Conservation (phyloP, 2,888 invertebrate species). For the Thumatha senex region DNA sequence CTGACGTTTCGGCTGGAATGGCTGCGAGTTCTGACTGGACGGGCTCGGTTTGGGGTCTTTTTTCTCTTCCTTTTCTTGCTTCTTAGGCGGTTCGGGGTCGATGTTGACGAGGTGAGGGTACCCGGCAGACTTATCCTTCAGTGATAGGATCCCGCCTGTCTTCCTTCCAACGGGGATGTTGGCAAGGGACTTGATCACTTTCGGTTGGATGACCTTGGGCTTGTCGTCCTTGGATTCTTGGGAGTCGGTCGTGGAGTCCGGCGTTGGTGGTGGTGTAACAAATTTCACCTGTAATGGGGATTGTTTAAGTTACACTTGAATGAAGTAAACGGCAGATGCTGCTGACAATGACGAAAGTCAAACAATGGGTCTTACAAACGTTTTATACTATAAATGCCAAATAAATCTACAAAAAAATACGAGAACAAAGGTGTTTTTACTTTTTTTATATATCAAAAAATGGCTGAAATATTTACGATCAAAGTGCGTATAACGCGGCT, state of each 20-base stretch:
- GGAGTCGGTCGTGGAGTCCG: conserved; percentile 57
- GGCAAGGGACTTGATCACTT: conserved; percentile 69
- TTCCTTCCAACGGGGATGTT: conserved; percentile 72
- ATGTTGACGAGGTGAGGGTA: conserved; percentile 78
- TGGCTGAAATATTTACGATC: too few relatives aligned
- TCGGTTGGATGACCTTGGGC: conserved; percentile 68
- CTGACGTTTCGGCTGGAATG: conserved; percentile 50
- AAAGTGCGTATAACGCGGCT: too few relatives aligned
- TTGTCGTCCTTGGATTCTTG: conserved; percentile 61
- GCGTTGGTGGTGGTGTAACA: conserved; percentile 77
- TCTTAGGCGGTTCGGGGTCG: conserved; percentile 61
- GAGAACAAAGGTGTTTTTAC: too few relatives aligned
- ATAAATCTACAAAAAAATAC: too few relatives aligned
- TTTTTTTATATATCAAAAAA: too few relatives aligned
- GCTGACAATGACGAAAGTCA: too few relatives aligned
- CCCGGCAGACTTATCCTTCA: conserved; percentile 79
- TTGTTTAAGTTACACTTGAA: background rate
- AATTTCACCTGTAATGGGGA: conserved; percentile 76
- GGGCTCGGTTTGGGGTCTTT: conserved; percentile 57
- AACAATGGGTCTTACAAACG: too few relatives aligned
- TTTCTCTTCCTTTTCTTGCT: conserved; percentile 64
- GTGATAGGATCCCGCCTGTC: conserved; percentile 78
- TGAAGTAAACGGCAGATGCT: background rate
- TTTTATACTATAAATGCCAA: too few relatives aligned
- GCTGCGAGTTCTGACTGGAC: conserved; percentile 48